Base-by-base conservation (phyloP, 2,888 invertebrate genomes). In the Sphaerophoria rueppellii region DNA sequence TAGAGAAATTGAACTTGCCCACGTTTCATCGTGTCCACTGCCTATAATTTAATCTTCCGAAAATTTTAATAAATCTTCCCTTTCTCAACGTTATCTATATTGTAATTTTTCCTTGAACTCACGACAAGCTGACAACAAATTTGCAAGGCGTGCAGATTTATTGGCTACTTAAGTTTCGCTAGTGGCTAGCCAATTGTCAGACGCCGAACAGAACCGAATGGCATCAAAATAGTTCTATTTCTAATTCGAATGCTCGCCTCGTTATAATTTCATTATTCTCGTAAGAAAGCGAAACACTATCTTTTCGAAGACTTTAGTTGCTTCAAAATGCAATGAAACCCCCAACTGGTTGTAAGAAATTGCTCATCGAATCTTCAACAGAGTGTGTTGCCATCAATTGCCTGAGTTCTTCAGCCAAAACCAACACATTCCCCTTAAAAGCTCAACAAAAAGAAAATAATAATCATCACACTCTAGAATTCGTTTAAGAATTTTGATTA, bases 401-500 rank as follows among this genome's bases (percentile, higher is more conserved):
- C 32, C 24, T 24, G 24, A n/a, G n/a, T n/a, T n/a, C n/a, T n/a
- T n/a, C 24, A 24, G 2, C 24, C 9, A 0, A 60, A 43, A 43
- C 40, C 40, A 43, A 60, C 40, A 60, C 12, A 7, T n/a, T 43
- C 24, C 12, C 40, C 24, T n/a, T 4, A n/a, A 14, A 61, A 63
- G 57, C 58, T 57, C 12, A n/a, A 24, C 43, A 24, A 35, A 43
- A n/a, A 12, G 54, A 37, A 16, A 48, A 65, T 34, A 60, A 54
- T 57, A 69, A 35, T 63, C 46, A 57, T 63, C 50, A 63, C 61
- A 67, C 65, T 71, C 79, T 80, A 75, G 60, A 72, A 76, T 83
- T 67, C 69, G 34, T 76, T 80, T 83, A 72, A 76, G 83, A 83
- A 83, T 80, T 80, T 83, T 83, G 83, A 83, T 83, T 83, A 83